phyloP scores from a whole-genome alignment of 2,888 invertebrate genomes.

The Lasioglossum marginatum region DNA sequence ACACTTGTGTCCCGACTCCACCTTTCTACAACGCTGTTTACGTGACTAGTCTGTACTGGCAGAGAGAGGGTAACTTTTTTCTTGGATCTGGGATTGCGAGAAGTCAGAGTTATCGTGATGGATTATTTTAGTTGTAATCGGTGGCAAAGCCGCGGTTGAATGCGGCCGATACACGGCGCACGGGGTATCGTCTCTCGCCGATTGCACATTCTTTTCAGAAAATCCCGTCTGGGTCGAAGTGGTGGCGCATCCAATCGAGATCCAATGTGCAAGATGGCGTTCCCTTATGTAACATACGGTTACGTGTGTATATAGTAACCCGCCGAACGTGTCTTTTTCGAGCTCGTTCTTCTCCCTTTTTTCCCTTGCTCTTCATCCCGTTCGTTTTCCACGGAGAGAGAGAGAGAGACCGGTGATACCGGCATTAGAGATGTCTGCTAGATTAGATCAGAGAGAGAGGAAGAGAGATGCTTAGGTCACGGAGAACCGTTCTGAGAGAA shows the following conservation, averaged over 20 bases:
- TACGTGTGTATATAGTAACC: constrained; percentile 27
- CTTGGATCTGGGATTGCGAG: constrained; percentile 20
- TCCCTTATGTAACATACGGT: constrained; percentile 58
- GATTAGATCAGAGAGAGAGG: constrained; percentile 49
- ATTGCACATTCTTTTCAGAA: constrained; percentile 61
- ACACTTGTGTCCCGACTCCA: too few species aligned
- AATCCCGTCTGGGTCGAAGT: constrained; percentile 53
- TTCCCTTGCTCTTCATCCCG: not conserved
- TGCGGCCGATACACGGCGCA: constrained; percentile 46
- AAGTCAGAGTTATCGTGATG: constrained; percentile 45
- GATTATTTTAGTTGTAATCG: constrained; percentile 59
- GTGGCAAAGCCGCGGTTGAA: constrained; percentile 40
- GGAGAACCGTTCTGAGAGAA: constrained; percentile 12
- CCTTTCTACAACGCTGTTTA: too few species aligned
- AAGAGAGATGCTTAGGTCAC: constrained; percentile 27
- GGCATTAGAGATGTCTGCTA: constrained; percentile 39
- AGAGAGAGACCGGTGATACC: constrained; percentile 14
- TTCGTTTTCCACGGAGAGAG: constrained; percentile 28
- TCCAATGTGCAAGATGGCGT: constrained; percentile 67
- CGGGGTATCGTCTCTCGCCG: constrained; percentile 49
- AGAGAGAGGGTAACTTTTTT: too few species aligned
- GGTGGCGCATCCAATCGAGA: constrained; percentile 64
- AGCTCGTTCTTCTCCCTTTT: constrained; percentile 22
- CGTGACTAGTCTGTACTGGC: too few species aligned
- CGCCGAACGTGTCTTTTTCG: constrained; percentile 40